Base-by-base conservation (phyloP, 2,888 invertebrate species). In the Ametastegia equiseti region DNA sequence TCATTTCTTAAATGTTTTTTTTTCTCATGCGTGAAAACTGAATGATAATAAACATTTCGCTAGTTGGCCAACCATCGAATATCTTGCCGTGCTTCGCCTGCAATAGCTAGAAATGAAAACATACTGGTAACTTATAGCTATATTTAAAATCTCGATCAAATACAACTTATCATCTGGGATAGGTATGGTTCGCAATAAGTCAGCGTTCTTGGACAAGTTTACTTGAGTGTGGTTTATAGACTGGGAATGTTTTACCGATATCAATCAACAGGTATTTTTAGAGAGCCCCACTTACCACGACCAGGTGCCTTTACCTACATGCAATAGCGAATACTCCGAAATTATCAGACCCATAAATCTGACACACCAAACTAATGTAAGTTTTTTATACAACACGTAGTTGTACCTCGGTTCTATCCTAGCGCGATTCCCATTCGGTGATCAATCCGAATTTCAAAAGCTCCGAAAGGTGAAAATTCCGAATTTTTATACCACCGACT, bases 221-320 rank as follows among this genome's bases (percentile, higher is more conserved):
- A 79, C 63, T 39, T 79, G 42, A 42, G 11, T 36, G 60, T 79
- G 36, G 54, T 54, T 54, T 54, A 54, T 23, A 54, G 23, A 65
- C 42, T 63, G 27, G n/a, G 36, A 79, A 42, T 79, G 65, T 65
- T 79, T 79, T 4, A 79, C 57, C 63, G 79, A 60, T 79, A 65
- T 42, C 60, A 65, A 65, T 79, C 65, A 42, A 79, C 9, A 36
- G 67, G 9, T 79, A 79, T 79, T 65, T 79, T 79, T 79, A 79
- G 79, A 57, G 11, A 23, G 13, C 23, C 30, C 42, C n/a, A 42
- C 23, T 23, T 11, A 2, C 7, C 23, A 30, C 33, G 5, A 63
- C 30, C 30, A 15, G 11, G 23, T 54, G 54, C 9, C 19, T 23
- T 23, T 54, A 54, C n/a, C n/a, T n/a, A n/a, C n/a, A n/a, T n/a